Evolutionary conservation across 92 coral and sea anemone genomes (phyloP), one percentile per base, ranked within the genome.

Genomic region (Blastomussa wellsi): DNA sequence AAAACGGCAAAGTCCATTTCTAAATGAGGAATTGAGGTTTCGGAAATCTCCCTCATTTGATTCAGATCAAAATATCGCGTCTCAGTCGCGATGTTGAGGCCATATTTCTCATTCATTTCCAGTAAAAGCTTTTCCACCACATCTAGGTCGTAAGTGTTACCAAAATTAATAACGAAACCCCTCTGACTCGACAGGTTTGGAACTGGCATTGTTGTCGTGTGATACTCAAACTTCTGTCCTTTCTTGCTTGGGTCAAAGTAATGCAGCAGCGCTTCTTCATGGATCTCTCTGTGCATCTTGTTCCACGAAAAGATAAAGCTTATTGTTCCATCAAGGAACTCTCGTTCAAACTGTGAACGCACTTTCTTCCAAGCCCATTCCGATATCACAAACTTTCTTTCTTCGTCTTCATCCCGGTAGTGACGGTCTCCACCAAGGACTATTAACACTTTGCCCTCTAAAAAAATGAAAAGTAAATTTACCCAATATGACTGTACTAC

Each of bases 121-220:
- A 86, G 82, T 28, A 93, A 65, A 10, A 93, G 86, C 37, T 55
- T 68, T 49, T 79, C 87, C 36, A 93, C 90, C 15, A 72, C 36
- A 32, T 88, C 84, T 7, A 93, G 76, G 26, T 67, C 64, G 70
- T 60, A 90, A 28, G 92, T 90, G 6, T 72, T 72, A 77, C 90
- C 96, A 75, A 94, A 93, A 83, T 93, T 93, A 83, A 93, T 90
- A 11, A 93, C 62, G 57, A 84, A 91, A 74, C 66, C 66, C 26
- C 26, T 59, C 66, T 42, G 48, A 42, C 9, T 42, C 48, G 48
- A 42, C 48, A n/a, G n/a, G n/a, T n/a, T n/a, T n/a, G n/a, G n/a
- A n/a, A n/a, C n/a, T n/a, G 49, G 6, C 49, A 6, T 44, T 8
- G 49, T 13, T 44, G 49, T 13, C 7, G 49, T 8, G 49, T 62